Evolutionary conservation across 2,888 invertebrate species (phyloP).

Genomic region (Aphodius granarius): DNA sequence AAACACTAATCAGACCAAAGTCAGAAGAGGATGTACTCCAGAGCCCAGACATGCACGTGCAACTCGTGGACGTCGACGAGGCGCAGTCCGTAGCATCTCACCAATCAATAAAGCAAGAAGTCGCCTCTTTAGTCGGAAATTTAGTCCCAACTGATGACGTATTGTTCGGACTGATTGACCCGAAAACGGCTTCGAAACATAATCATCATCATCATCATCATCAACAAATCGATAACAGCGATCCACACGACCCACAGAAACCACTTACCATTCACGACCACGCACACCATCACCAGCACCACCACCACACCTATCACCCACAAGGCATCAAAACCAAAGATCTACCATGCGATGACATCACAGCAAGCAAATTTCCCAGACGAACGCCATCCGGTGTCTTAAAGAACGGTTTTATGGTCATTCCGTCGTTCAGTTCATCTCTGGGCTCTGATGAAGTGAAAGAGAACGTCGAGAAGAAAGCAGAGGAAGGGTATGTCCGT

Average conservation of each 20-base stretch:
- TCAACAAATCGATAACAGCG: neutral
- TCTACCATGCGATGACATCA: neutral
- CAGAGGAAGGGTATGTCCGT: neutral
- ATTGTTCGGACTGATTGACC: too few relatives aligned
- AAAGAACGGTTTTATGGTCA: neutral
- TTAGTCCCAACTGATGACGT: too few relatives aligned
- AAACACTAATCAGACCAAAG: neutral
- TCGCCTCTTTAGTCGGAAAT: too few relatives aligned
- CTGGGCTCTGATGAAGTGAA: too few relatives aligned
- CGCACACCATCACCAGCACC: neutral
- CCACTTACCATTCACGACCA: neutral
- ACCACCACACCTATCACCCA: neutral
- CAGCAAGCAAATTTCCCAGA: neutral
- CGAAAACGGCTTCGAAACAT: too few relatives aligned
- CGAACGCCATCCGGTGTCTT: neutral
- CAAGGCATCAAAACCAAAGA: neutral
- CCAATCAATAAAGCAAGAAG: too few relatives aligned
- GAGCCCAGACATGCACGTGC: neutral
- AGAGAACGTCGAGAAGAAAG: too few relatives aligned
- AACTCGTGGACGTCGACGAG: neutral
- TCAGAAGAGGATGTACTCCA: neutral
- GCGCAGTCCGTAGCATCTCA: neutral
- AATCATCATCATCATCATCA: too few relatives aligned
- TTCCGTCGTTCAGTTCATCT: neutral
- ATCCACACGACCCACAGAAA: slow-evolving; percentile 19